Base-by-base conservation (phyloP, 2,888 invertebrate species). In the Scaptomyza caliginosa region DNA sequence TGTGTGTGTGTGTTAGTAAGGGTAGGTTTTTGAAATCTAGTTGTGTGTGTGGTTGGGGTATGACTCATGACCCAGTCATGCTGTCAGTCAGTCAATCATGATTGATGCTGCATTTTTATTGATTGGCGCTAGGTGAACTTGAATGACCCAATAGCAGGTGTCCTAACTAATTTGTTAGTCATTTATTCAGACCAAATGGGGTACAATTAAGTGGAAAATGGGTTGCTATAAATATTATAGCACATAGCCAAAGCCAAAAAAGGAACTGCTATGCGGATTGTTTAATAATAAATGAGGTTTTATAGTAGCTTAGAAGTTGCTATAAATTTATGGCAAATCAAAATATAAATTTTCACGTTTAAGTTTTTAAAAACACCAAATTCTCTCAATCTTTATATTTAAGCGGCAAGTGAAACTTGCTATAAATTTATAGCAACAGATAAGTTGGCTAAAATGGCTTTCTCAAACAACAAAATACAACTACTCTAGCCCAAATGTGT, bases 11-110 rank as follows among this genome's bases (percentile, higher is more conserved):
- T 30, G 5, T 3, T 19, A 40, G 34, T 74, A 73, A 58, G 73
- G 73, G 74, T 73, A 34, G 54, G 58, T 36, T n/a, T 13, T 71
- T 16, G 28, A 10, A 30, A 42, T 49, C 64, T 64, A 46, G 66
- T 39, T 40, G 40, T 57, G 58, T 32, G 30, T 19, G 36, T 16
- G 19, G 10, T 11, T 19, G 38, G 34, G 42, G 42, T 24, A 34
- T 69, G 75, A 67, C 65, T 69, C 72, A 67, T 81, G 78, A 81
- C 81, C 75, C 78, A 80, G 71, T 80, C 66, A 19, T 51, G 40
- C 4, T 42, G 8, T 23, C 43, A 23, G 26, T 48, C 48, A 30
- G 17, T 48, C 48, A 24, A 16, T 48, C 28, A 55, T 28, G 17
- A 57, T 42, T 51, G 52, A 42, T 63, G 62, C 26, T 30, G 52